Evolutionary conservation across 2,888 invertebrate genomes (phyloP), one percentile per base, ranked within the genome.

Genomic region (Leptinotarsa tumamoca): DNA sequence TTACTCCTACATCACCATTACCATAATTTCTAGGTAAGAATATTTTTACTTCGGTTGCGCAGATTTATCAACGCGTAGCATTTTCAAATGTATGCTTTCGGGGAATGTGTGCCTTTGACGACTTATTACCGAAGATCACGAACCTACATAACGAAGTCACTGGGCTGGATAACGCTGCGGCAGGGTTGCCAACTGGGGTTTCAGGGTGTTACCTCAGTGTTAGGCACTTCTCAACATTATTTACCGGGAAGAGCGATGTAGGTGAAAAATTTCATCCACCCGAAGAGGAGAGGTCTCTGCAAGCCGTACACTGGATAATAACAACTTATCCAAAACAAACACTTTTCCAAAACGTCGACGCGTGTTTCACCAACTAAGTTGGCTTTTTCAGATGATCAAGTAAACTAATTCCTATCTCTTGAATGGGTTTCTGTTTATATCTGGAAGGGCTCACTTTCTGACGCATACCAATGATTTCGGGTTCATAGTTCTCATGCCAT

Each of bases 1-100:
- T 79, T 71, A 52, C 52, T 68, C 27, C 68, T 68, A 58, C 71
- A 73, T 72, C 71, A 75, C 67, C 72, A 78, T 82, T 81, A 79
- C 79, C 82, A 80, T 82, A 81, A 82, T 81, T 81, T 75, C 73
- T 78, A 51, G 72, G 73, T 78, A 75, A 81, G 76, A 76, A 78
- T 78, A 80, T 81, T 80, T 80, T 78, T 80, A 77, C 79, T 80
- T 80, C 67, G 79, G 72, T 69, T 63, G 43, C 52, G 51, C 63
- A 68, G 75, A 79, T 77, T 76, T 75, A 78, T 74, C 68, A 72
- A 77, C 76, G 74, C 77, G 76, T 77, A 77, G 76, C 74, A 78
- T 77, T 76, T 67, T 71, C 73, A 75, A 78, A 75, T 75, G 74
- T 77, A 74, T 67, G 78, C 68, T 74, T 75, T 76, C 74, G 71